These are phyloP conservation scores for Nasonia vitripennis DNA, from an alignment of 1,140 invertebrate genomes.

Conservation along the genomic window DNA sequence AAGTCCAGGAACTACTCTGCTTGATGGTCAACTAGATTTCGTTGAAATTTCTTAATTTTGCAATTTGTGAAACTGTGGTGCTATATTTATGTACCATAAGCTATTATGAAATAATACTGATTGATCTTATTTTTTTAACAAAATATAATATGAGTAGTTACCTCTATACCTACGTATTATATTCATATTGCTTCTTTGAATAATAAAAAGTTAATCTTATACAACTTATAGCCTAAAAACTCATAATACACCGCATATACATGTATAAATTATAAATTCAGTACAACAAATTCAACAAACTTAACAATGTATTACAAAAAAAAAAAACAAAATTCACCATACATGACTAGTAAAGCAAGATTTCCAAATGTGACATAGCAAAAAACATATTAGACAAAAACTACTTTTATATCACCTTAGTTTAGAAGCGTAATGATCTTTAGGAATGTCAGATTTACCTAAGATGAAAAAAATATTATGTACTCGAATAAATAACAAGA, in stretches of 20 bases:
- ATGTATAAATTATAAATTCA: constrained; percentile 2
- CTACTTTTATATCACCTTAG: not conserved
- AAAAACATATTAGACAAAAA: constrained; percentile 20
- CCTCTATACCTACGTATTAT: constrained; percentile 24
- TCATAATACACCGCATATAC: not conserved
- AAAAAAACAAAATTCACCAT: not conserved
- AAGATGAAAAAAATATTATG: not conserved
- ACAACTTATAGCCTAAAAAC: not conserved
- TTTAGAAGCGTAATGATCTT: not conserved
- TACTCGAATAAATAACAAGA: not conserved
- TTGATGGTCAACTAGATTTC: not conserved
- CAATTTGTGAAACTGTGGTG: not conserved
- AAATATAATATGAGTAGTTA: constrained; percentile 24
- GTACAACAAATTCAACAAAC: constrained; percentile 20
- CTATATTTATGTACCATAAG: not conserved
- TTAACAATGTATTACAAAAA: not conserved
- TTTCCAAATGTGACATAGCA: not conserved
- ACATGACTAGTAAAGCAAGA: constrained; percentile 6
- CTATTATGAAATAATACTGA: constrained; percentile 22
- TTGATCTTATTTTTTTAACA: not conserved
- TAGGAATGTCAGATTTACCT: constrained; percentile 10
- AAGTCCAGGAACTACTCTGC: constrained; percentile 27
- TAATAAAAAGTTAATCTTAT: constrained; percentile 16
- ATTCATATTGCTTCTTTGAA: constrained; percentile 40
- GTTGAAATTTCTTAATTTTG: not conserved